A percentile compares a stretch with the other conserved stretches of the same genome.
Conservation (phyloP, 2,797 vertebrate species). For the Ispidina picta region DNA sequence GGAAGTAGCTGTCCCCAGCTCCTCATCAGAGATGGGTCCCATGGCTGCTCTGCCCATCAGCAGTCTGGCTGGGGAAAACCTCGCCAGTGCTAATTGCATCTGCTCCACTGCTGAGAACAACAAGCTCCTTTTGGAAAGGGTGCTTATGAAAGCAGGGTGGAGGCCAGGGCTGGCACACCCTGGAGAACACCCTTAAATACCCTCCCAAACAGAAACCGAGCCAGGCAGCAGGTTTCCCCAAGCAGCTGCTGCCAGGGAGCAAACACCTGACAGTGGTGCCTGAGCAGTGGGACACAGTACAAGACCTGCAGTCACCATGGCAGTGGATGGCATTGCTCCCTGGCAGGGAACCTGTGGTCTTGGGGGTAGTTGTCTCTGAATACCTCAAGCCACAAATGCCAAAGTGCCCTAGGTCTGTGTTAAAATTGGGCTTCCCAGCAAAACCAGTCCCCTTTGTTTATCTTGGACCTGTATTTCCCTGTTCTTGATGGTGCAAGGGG, state of each 20-base stretch:
- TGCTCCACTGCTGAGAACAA: not conserved
- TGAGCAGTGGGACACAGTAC: rapidly evolving
- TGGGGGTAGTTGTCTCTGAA: not conserved
- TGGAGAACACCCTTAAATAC: slow-evolving; percentile 51
- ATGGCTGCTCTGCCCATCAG: rapidly evolving
- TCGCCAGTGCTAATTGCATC: not conserved
- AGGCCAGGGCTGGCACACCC: slow-evolving; percentile 48
- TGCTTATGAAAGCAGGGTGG: slow-evolving; percentile 59
- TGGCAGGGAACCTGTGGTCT: not conserved
- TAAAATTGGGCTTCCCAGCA: not conserved
- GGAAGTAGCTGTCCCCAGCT: rapidly evolving
- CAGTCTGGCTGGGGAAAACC: not conserved
- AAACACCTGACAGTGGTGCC: not conserved
- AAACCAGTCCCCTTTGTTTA: not conserved
- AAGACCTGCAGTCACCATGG: rapidly evolving
- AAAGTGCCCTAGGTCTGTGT: not conserved
- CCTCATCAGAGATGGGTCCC: not conserved
- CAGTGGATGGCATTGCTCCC: not conserved
- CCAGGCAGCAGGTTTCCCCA: not conserved
- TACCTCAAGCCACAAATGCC: rapidly evolving
- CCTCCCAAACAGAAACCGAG: slow-evolving; percentile 69
- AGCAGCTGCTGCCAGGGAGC: not conserved
- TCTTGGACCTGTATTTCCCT: not conserved
- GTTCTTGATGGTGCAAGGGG: rapidly evolving
- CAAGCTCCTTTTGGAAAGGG: slow-evolving; percentile 28